phyloP scores from a whole-genome alignment of 2,113 vertebrate species.

The Proteles cristata region DNA sequence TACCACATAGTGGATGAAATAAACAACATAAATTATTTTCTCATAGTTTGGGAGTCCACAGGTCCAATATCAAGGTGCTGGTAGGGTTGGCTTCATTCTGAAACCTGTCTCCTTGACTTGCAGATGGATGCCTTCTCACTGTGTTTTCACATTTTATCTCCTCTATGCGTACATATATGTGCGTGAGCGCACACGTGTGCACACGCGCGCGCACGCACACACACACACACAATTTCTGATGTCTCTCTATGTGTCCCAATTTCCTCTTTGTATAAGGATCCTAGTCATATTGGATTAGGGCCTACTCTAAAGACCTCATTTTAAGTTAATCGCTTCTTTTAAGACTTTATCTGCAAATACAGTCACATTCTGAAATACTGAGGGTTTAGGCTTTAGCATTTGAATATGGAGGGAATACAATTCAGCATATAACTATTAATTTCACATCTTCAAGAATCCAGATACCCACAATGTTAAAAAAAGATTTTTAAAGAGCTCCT shows the following conservation, averaged over 20 bases:
- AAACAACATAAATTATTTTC: not conserved
- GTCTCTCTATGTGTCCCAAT: not conserved
- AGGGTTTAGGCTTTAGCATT: not conserved
- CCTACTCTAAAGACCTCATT: not conserved
- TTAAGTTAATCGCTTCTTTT: not conserved
- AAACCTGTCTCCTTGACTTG: not conserved
- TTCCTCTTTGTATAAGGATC: not conserved
- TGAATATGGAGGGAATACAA: not conserved
- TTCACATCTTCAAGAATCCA: constrained; percentile 7
- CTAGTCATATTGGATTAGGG: not conserved
- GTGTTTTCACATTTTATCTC: not conserved
- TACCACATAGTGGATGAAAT: not conserved
- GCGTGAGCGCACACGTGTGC: too few species aligned
- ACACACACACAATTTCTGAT: not conserved
- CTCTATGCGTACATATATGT: not conserved
- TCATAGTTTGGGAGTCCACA: not conserved
- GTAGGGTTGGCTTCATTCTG: not conserved
- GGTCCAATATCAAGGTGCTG: not conserved
- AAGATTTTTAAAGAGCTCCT: not conserved
- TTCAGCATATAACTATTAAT: not conserved
- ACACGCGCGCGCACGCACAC: not conserved
- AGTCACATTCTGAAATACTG: not conserved
- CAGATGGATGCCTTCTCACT: not conserved
- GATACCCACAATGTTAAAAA: not conserved
- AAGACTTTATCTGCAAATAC: not conserved